Evolutionary conservation across 2,797 vertebrate genomes (phyloP).

Genomic region (Scarus forsteni): DNA sequence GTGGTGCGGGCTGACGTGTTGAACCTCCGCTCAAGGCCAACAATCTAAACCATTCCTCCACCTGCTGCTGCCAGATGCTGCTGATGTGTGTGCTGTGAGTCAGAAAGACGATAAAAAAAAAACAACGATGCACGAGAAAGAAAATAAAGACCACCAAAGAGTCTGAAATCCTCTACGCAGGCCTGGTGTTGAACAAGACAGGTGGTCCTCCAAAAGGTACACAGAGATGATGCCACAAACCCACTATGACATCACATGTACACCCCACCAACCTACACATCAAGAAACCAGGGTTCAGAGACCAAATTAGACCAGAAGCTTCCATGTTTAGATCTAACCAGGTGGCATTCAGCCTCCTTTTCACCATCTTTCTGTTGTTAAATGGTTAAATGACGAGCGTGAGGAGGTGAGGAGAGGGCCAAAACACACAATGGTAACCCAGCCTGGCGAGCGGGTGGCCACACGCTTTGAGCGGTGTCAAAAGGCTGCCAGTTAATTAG

Average conservation of each 20-base stretch:
- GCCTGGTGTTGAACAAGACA: slow-evolving; percentile 57
- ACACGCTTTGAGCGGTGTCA: slow-evolving; percentile 62
- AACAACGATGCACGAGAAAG: slow-evolving; percentile 48
- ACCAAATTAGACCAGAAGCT: slow-evolving; percentile 24
- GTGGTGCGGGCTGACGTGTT: slow-evolving; percentile 1
- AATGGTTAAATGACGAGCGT: slow-evolving; percentile 51
- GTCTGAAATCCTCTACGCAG: slow-evolving; percentile 52
- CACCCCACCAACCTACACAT: slow-evolving; percentile 51
- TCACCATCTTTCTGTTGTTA: slow-evolving; percentile 36
- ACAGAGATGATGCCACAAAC: slow-evolving; percentile 64
- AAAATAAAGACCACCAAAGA: slow-evolving; percentile 73
- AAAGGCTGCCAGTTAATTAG: slow-evolving; percentile 78
- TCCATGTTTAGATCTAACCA: slow-evolving; percentile 56
- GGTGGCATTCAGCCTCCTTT: slow-evolving; percentile 47
- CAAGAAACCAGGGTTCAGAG: background rate
- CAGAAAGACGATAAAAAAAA: slow-evolving; percentile 5
- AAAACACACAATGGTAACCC: slow-evolving; percentile 69
- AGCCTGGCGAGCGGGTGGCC: slow-evolving; percentile 62
- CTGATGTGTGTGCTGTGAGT: slow-evolving; percentile 14
- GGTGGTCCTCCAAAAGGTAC: slow-evolving; percentile 69
- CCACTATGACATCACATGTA: slow-evolving; percentile 39
- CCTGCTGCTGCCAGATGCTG: slow-evolving; percentile 25
- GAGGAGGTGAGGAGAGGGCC: slow-evolving; percentile 44
- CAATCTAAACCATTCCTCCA: slow-evolving; percentile 11
- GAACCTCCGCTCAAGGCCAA: slow-evolving; percentile 8